phyloP scores from a whole-genome alignment of 2,797 vertebrate species.

The Chrysocyon brachyurus region DNA sequence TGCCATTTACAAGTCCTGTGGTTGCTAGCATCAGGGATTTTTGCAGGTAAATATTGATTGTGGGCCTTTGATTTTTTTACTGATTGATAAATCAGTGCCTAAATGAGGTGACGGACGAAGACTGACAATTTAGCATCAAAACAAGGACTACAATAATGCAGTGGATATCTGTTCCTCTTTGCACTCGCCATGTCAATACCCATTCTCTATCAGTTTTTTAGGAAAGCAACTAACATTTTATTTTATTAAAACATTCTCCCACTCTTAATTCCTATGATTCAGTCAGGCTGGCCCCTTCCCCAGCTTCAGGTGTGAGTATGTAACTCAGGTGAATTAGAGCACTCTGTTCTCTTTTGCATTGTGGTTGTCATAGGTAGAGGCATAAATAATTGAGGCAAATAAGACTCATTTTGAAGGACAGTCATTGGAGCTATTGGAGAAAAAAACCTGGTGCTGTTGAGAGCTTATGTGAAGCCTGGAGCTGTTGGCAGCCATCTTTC shows the following conservation, averaged over 20 bases:
- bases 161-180: neutral
- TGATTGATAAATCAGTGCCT: slow-evolving; percentile 69
- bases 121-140: slow-evolving; percentile 27
- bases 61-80: slow-evolving; percentile 51
- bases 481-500: neutral
- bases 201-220: neutral
- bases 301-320: neutral
- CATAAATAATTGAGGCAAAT: neutral
- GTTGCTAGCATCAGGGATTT: slow-evolving; percentile 65
- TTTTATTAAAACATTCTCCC: neutral
- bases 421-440: neutral
- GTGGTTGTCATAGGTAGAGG: neutral
- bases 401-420: neutral
- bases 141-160: neutral
- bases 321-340: neutral
- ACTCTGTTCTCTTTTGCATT: neutral
- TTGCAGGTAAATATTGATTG: slow-evolving; percentile 70
- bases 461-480: neutral
- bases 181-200: neutral
- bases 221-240: neutral
- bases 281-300: neutral
- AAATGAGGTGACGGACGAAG: slow-evolving; percentile 35
- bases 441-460: neutral
- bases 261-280: neutral
- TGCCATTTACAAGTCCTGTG: slow-evolving; percentile 59